Base-by-base conservation (phyloP, 2,113 vertebrate genomes). In the Neopipo cinnamomea region DNA sequence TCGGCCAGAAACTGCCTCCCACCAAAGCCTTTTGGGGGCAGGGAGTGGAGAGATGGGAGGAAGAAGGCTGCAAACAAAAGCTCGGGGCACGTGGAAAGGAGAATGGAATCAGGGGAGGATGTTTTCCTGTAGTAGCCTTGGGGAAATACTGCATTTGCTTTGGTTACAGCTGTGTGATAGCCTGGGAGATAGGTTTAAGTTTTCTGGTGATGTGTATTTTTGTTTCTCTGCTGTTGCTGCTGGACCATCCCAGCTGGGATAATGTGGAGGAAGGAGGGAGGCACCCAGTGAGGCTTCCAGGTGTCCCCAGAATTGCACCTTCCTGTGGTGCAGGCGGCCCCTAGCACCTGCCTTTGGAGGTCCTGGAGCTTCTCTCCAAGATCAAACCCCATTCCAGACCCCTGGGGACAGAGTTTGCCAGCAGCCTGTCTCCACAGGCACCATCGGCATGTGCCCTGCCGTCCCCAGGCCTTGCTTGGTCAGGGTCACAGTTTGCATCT, bases 371-470 rank as follows among this genome's bases (percentile, higher is more conserved):
- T n/a, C 61, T 52, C 11, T 70, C 19, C 1, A 1, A 22, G 66
- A 39, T 13, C 72, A 30, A 75, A 1, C 0, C 0, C 35, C 4
- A 6, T 7, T 49, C 53, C 77, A 25, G 2, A 1, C 13, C 14
- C 18, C 5, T 0, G 3, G 47, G 44, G 47, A 14, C 0, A 5
- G 55, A 44, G 14, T 81, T 73, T 74, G 46, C 49, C 2, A 6
- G 55, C 81, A 49, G 28, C 42, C 30, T 58, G 41, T 42, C n/a
- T 55, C 44, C 2, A 1, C 21, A 2, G 8, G 39, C 73, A 42
- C 65, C 2, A 1, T 2, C 2, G 7, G 17, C 1, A 0, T 11
- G 41, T 55, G 25, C 33, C 59, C 6, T 3, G 0, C 44, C 19
- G 33, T 8, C 31, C n/a, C 59, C 37, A 22, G 61, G 50, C 35